These are phyloP conservation scores for Chaetodon auriga DNA, from an alignment of 2,113 vertebrate genomes.

Conservation along the genomic window DNA sequence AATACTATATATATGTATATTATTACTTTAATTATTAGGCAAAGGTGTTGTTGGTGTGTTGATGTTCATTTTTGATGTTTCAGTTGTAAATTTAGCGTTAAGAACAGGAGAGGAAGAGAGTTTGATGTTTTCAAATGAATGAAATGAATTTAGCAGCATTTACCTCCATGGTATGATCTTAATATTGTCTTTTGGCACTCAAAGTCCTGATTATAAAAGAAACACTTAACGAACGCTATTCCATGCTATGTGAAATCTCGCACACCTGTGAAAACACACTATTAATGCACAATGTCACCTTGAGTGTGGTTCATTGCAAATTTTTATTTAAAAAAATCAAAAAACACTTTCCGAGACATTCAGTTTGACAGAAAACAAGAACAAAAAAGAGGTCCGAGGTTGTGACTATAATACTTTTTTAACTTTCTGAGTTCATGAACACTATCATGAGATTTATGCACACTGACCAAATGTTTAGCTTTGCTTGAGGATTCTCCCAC, in stretches of 20 bases:
- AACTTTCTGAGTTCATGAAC: too few species aligned
- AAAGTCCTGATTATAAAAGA: not conserved
- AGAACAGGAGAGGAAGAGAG: too few species aligned
- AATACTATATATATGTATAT: too few species aligned
- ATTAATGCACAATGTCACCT: not conserved
- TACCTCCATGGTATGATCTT: not conserved
- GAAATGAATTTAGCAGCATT: not conserved
- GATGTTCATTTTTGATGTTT: too few species aligned
- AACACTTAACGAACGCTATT: not conserved
- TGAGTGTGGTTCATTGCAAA: not conserved
- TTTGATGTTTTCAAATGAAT: too few species aligned
- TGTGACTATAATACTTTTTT: not conserved
- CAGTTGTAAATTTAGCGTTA: too few species aligned
- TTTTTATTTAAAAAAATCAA: not conserved
- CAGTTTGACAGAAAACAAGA: not conserved
- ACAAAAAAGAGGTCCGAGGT: not conserved
- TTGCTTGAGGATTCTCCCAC: not conserved
- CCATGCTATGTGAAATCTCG: not conserved
- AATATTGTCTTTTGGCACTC: not conserved
- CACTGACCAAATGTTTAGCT: not conserved
- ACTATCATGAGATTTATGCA: too few species aligned
- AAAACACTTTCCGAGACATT: not conserved
- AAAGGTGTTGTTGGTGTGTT: too few species aligned
- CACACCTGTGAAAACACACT: not conserved
- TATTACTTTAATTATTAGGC: too few species aligned